Base-by-base conservation (phyloP, 2,113 vertebrate genomes). In the Craseonycteris thonglongyai region DNA sequence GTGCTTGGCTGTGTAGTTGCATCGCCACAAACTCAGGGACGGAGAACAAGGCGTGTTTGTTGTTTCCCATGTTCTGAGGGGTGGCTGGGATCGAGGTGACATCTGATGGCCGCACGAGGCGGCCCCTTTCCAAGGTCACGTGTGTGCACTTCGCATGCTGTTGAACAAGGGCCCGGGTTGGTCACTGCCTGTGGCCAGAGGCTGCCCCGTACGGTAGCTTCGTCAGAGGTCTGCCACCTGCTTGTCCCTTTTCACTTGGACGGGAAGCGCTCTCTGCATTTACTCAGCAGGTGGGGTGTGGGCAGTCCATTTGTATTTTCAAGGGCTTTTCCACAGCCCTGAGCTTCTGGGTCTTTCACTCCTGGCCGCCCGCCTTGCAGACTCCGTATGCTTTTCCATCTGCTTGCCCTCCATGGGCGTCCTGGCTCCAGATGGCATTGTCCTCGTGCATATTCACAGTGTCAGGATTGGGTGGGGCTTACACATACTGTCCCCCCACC, bases 91-190 rank as follows among this genome's bases (percentile, higher is more conserved):
- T 8, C 16, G 10, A 21, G 24, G 24, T 13, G 45, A 38, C 26
- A n/a, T 40, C 63, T 24, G 49, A 7, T 38, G 54, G 26, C 45
- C 76, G 26, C 3, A 38, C 35, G 22, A 61, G 78, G 45, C 51
- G 21, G 69, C 35, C 54, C 40, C 14, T 15, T 51, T 24, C 28
- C 12, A 21, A 28, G 14, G 24, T 3, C 38, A 0, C 6, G 2
- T 11, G 14, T 3, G 54, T 28, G 11, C 12, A 9, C 14, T 47
- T 45, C 38, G 15, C 8, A 9, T 3, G 1, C 1, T n/a, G n/a
- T n/a, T n/a, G n/a, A n/a, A n/a, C n/a, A n/a, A n/a, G 3, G 35
- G 30, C 30, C 10, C 45, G 7, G 7, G 6, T 79, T 24, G 45
- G 42, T 58, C n/a, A 21, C 40, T 66, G 26, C 24, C 16, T 35